Evolutionary conservation across 2,888 invertebrate species (phyloP).

Genomic region (Netelia virgata): DNA sequence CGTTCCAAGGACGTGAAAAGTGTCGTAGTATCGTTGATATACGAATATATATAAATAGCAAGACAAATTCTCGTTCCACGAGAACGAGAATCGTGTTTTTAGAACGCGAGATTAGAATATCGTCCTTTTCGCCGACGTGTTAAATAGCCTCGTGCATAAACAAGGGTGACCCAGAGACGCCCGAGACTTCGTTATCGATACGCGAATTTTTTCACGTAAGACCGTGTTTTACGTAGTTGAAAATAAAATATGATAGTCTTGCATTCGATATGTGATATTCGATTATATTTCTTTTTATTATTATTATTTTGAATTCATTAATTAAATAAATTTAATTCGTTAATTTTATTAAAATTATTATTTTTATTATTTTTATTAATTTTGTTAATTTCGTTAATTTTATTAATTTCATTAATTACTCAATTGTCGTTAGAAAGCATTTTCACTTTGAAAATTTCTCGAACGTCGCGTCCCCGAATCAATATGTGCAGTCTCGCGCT

Average conservation of each 20-base stretch:
- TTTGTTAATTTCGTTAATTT: neutral
- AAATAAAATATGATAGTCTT: neutral
- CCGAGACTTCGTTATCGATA: neutral
- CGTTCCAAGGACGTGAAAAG: conserved; percentile 19
- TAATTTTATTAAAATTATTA: neutral
- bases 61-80: neutral
- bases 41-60: too few species aligned
- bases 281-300: neutral
- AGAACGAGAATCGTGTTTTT: conserved; percentile 13
- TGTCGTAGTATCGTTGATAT: too few species aligned
- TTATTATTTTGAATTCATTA: too few species aligned
- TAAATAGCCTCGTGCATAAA: neutral
- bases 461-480: conserved; percentile 32
- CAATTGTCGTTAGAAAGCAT: conserved; percentile 15
- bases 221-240: neutral
- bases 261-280: neutral
- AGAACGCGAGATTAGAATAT: conserved; percentile 26
- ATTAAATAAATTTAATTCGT: neutral
- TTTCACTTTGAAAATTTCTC: conserved; percentile 35
- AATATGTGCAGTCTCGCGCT: conserved; percentile 44
- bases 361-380: neutral
- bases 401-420: neutral
- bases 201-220: neutral
- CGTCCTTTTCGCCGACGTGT: neutral
- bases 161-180: neutral